Evolutionary conservation across 2,797 vertebrate genomes (phyloP).

Genomic region (Xenentodon cancila): DNA sequence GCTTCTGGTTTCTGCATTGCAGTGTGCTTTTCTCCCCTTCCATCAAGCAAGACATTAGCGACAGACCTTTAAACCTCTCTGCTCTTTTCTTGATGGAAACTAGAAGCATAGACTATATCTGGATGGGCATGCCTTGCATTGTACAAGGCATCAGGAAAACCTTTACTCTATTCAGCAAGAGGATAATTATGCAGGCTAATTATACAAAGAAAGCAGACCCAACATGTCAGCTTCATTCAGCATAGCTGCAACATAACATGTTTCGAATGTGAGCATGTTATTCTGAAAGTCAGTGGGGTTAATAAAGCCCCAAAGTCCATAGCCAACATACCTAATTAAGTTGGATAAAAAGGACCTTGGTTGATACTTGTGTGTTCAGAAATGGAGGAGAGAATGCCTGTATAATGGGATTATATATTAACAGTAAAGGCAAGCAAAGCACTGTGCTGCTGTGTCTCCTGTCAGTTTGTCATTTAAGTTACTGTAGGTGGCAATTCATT

Average conservation of each 20-base stretch:
- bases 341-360: conserved; percentile 27
- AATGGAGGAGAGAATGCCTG: conserved; percentile 30
- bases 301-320: conserved; percentile 38
- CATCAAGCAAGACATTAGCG: conserved; percentile 49
- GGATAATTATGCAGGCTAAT: conserved; percentile 37
- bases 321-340: conserved; percentile 55
- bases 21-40: conserved; percentile 55
- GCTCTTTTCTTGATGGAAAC: conserved; percentile 37
- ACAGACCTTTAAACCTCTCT: conserved; percentile 33
- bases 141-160: conserved; percentile 44
- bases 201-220: conserved; percentile 18
- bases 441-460: conserved; percentile 47
- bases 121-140: conserved; percentile 24
- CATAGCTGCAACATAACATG: conserved; percentile 13
- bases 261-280: conserved; percentile 33
- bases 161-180: conserved; percentile 48
- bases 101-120: conserved; percentile 23
- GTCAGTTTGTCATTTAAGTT: too few relatives aligned
- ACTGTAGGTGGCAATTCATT: too few relatives aligned
- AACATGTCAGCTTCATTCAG: conserved; percentile 26
- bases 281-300: conserved; percentile 50
- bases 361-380: conserved; percentile 23
- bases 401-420: too few relatives aligned
- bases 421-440: conserved; percentile 13
- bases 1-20: conserved; percentile 66